Base-by-base conservation (phyloP, 2,113 vertebrate species). In the Oryzias melastigma region DNA sequence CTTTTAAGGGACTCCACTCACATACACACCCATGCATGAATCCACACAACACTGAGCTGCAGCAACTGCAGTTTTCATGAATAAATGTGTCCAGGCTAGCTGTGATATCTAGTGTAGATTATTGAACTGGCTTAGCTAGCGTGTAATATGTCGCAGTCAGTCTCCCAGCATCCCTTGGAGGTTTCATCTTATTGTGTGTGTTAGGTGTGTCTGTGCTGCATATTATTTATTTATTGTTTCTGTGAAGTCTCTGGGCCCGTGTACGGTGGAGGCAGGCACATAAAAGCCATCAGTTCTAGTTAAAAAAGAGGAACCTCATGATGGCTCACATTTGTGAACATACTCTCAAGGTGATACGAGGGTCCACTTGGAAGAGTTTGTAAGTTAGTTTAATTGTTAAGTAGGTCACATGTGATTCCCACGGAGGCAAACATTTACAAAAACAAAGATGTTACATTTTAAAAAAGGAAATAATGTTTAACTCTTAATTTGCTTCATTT, bases 121-220 rank as follows among this genome's bases (percentile, higher is more conserved):
- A 74, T 58, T 77, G 52, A 80, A 68, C 55, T 45, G 44, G 43
- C n/a, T 68, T 47, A 60, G 54, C 52, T 27, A 48, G 19, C 43
- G 49, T 66, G 65, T 72, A 61, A 80, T 75, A 72, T 66, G 49
- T 72, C 74, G 71, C 60, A 53, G 70, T 68, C 67, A 62, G 71
- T 59, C 46, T 53, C 35, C 10, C 58, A 71, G 43, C 49, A 53
- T 20, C 61, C 50, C 63, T 62, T 27, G 58, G 15, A 56, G 69
- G 55, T 62, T 69, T 66, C 58, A 64, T 72, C 61, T 68, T 47
- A 58, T 7, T 62, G 48, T 62, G 55, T 66, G 52, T 73, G 61
- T 22, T 52, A 46, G 16, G 4, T 68, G 61, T 66, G 51, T 70
- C 40, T 67, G 20, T 67, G 58, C 29, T 57, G 43, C 51, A 58